Percentiles rank a stretch among this genome's conserved stretches.
These are phyloP conservation scores for Tanytarsus gracilentus DNA, from an alignment of 2,888 invertebrate species.

Conservation along the genomic window DNA sequence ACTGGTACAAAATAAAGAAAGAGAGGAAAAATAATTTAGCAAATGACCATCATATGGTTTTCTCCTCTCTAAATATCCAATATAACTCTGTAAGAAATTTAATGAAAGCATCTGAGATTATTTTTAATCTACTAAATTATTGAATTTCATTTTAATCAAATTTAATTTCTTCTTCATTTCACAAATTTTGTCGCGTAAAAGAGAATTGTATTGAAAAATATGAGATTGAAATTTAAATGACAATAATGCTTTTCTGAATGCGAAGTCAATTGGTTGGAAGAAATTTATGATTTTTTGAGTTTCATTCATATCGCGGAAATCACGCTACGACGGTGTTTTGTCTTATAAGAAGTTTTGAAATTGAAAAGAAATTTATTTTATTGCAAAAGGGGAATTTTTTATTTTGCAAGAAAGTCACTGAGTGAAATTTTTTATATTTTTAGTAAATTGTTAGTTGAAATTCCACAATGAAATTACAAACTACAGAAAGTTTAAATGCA, in stretches of 20 bases:
- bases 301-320: slow-evolving; percentile 7
- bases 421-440: background rate
- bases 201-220: background rate
- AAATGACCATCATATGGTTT: slow-evolving; percentile 24
- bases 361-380: too few species aligned
- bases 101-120: background rate
- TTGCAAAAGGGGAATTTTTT: too few species aligned
- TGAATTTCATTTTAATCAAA: too few species aligned
- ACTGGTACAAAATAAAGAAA: background rate
- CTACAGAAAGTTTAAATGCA: too few species aligned
- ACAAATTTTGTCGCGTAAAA: background rate
- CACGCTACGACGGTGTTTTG: too few species aligned
- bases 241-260: background rate
- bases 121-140: too few species aligned
- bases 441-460: background rate
- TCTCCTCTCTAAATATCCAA: background rate
- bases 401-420: background rate
- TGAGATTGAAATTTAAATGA: slow-evolving; percentile 11
- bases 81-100: background rate
- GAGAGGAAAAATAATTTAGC: slow-evolving; percentile 12
- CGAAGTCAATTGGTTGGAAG: slow-evolving; percentile 12
- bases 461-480: background rate
- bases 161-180: too few species aligned
- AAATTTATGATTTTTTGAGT: slow-evolving; percentile 10
- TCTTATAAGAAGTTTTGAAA: too few species aligned